Conservation (phyloP, 92 coral and sea anemone species). For the Zoanthus solanderi region DNA sequence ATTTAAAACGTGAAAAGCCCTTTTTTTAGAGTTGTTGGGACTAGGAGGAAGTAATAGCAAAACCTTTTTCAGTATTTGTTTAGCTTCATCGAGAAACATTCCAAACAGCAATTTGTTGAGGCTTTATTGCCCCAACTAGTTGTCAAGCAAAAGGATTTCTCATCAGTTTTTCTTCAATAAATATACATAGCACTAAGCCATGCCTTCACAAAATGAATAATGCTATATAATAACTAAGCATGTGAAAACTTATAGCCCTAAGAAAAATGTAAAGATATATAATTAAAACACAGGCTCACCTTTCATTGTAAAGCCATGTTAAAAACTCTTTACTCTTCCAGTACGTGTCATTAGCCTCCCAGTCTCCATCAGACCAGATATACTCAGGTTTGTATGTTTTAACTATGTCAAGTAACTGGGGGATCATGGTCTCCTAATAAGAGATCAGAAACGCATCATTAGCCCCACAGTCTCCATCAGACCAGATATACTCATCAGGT, state of each 20-base stretch:
- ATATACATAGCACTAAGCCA: too few relatives aligned
- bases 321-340: slow-evolving; percentile 74
- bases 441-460: slow-evolving; percentile 27
- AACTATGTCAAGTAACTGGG: slow-evolving; percentile 75
- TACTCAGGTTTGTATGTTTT: slow-evolving; percentile 77
- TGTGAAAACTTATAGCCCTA: background rate
- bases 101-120: too few relatives aligned
- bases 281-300: slow-evolving; percentile 34
- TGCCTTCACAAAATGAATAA: too few relatives aligned
- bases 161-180: too few relatives aligned
- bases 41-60: too few relatives aligned
- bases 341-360: slow-evolving; percentile 69
- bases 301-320: slow-evolving; percentile 84
- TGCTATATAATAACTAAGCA: too few relatives aligned
- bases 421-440: slow-evolving; percentile 57
- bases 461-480: slow-evolving; percentile 83
- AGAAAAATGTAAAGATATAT: background rate
- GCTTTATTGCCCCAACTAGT: too few relatives aligned
- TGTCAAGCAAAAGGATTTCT: too few relatives aligned
- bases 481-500: slow-evolving; percentile 76
- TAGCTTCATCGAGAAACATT: too few relatives aligned
- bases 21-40: too few relatives aligned
- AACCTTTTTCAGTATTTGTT: too few relatives aligned
- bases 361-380: slow-evolving; percentile 84
- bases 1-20: too few relatives aligned